Evolutionary conservation across 1,140 invertebrate genomes (phyloP), one percentile per base, ranked within the genome.

Genomic region (Agrypnia vestita): DNA sequence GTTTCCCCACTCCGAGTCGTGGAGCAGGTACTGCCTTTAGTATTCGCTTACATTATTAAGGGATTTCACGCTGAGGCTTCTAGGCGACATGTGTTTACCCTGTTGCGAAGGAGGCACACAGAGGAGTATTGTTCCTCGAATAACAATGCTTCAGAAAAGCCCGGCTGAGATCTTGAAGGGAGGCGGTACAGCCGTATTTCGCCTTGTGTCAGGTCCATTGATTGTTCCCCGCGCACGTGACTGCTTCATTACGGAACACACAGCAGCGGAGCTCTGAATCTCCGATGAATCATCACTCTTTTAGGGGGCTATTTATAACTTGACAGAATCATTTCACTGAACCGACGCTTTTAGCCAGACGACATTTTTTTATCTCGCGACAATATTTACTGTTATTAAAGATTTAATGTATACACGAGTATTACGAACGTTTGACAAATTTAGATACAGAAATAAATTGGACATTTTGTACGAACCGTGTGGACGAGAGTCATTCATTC

Each of bases 191-290:
- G 55, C 55, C 55, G n/a, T 59, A 21, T 21, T 59, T 59, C 17
- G 13, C 6, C 55, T 21, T 21, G 55, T 59, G 25, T 35, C 25
- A 21, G 55, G 15, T 13, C 1, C 15, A 59, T 59, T 13, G 17
- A 59, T 21, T 59, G 55, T 59, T 59, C 55, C 55, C 15, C 12
- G 55, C 15, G 55, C 55, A 59, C 55, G 55, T 59, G 55, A 59
- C n/a, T 6, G 55, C 55, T 15, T 59, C 55, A 59, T 59, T 59
- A 59, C 3, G 13, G 3, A 59, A 59, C 6, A 59, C 55, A 59
- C 17, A 15, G 6, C 21, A 21, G 55, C 17, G 9, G 55, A 59
- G 55, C 17, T 59, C 12, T 6, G 25, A 35, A 35, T 35, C 25
- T 35, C 25, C 1, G 6, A 35, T 35, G 25, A 35, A 35, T 35